Conservation (phyloP, 1,140 invertebrate species). For the Atta colombica region DNA sequence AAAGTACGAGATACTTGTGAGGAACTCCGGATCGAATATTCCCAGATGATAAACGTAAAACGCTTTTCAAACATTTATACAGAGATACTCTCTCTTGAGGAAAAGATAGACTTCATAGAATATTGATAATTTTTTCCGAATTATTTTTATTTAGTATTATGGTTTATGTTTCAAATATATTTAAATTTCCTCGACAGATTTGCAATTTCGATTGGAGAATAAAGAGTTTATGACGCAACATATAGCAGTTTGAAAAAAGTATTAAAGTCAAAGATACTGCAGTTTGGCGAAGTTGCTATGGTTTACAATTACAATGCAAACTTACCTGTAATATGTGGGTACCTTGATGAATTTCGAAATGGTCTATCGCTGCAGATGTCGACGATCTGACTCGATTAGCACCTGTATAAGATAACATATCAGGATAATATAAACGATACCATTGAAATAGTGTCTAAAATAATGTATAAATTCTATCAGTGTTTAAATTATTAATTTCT, state of each 20-base stretch:
- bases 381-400: constrained; percentile 89
- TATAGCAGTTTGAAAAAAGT: not conserved
- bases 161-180: not conserved
- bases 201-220: not conserved
- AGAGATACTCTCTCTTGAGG: not conserved
- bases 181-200: constrained; percentile 15
- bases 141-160: not conserved
- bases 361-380: constrained; percentile 91
- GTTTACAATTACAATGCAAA: not conserved
- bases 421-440: constrained; percentile 77
- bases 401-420: constrained; percentile 87
- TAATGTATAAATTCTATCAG: not conserved
- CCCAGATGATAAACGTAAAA: not conserved
- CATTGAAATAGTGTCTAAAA: not conserved
- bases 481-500: not conserved
- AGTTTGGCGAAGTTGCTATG: not conserved
- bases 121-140: not conserved
- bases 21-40: constrained; percentile 14
- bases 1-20: constrained; percentile 69
- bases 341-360: constrained; percentile 98
- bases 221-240: not conserved
- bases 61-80: not conserved
- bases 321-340: constrained; percentile 98
- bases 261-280: not conserved
- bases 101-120: not conserved